These are phyloP conservation scores for Elanoides forficatus DNA, from an alignment of 2,113 vertebrate genomes.

Conservation along the genomic window DNA sequence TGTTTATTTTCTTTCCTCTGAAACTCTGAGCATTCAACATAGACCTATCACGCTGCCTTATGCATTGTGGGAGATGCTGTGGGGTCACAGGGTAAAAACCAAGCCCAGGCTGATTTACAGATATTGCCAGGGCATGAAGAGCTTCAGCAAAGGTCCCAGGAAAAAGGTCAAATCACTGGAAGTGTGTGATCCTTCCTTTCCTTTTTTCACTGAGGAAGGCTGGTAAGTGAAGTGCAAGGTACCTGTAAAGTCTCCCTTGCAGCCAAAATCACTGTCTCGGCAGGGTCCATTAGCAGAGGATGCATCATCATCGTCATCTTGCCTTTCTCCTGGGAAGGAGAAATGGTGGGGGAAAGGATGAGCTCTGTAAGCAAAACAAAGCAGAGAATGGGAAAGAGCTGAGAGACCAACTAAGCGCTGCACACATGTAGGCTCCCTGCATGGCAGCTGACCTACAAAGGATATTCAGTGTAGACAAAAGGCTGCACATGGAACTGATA, in stretches of 20 bases:
- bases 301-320: neutral
- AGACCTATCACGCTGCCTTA: neutral
- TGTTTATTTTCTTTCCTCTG: neutral
- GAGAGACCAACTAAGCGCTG: conserved; percentile 17
- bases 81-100: neutral
- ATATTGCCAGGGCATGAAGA: neutral
- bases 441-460: conserved; percentile 35
- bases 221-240: neutral
- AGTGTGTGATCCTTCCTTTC: neutral
- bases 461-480: neutral
- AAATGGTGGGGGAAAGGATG: neutral
- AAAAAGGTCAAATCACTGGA: neutral
- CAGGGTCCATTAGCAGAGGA: neutral
- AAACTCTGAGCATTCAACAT: neutral
- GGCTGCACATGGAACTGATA: neutral
- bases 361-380: conserved; percentile 15
- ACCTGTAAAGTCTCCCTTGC: neutral
- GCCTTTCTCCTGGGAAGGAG: neutral
- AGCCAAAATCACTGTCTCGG: neutral
- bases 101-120: neutral
- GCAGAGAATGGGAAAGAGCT: neutral
- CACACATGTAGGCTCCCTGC: neutral
- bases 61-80: neutral
- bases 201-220: neutral
- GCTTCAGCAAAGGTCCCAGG: neutral